Base-by-base conservation (phyloP, 1,140 invertebrate species). In the Euschistus heros region DNA sequence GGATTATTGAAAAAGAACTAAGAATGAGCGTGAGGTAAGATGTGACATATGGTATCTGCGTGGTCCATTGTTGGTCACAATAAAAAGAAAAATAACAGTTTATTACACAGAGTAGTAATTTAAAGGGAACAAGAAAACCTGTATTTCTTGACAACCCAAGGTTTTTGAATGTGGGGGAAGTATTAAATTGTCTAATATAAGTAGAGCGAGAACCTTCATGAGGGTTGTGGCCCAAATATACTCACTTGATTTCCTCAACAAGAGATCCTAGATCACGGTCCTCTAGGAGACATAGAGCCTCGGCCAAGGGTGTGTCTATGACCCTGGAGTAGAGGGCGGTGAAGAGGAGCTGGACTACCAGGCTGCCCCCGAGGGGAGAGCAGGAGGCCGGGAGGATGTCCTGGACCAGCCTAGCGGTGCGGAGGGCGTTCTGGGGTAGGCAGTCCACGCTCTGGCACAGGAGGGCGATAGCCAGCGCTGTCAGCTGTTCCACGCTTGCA, bases 211-310 rank as follows among this genome's bases (percentile, higher is more conserved):
- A n/a, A n/a, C n/a, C n/a, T n/a, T n/a, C n/a, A n/a, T n/a, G n/a
- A n/a, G n/a, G n/a, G n/a, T n/a, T n/a, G n/a, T n/a, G n/a, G n/a
- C n/a, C n/a, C n/a, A n/a, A n/a, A n/a, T 60, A 10, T 6, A 30
- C n/a, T n/a, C 44, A 69, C 17, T 86, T 71, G 8, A 88, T 78
- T 37, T 78, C 73, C 2, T 82, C 77, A 57, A 89, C 84, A 69
- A 87, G 81, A 61, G 82, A 78, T 0, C 83, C 86, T 65, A 89
- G 85, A 69, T 86, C 81, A 55, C 86, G 83, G 68, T 87, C 84
- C 70, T 89, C 86, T 33, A 70, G 24, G 88, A 83, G n/a, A 70
- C 87, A 90, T 14, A 90, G 77, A 0, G 84, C 83, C 74, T 91
- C 88, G 0, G 85, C 85, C 0, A 89, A 27, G 0, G 69, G 70